Base-by-base conservation (phyloP, 2,888 invertebrate genomes). In the Rhamphomyia laevipes region DNA sequence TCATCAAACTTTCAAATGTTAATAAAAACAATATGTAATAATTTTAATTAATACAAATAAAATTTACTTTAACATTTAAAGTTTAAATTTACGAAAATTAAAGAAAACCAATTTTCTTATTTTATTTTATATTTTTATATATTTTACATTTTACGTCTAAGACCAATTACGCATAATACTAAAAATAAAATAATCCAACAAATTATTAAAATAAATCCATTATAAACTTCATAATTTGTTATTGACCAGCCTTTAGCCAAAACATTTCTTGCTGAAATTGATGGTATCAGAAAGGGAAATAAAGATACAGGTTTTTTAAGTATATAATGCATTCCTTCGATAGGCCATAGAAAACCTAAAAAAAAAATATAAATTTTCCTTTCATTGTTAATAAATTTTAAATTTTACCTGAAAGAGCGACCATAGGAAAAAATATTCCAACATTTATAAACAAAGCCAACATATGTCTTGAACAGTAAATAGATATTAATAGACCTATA, bases 391-490 rank as follows among this genome's bases (percentile, higher is more conserved):
- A 23, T 17, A 18, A n/a, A 13, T 7, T 3, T n/a, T 10, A 18
- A 18, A 42, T 72, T 80, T 73, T 67, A 90, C 92, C 92, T 65
- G 89, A 87, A 7, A 91, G 72, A 53, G 94, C 72, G 54, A 93
- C 80, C 75, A 90, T 83, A 0, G 93, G 92, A 63, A 92, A 93
- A 63, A 93, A 92, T 54, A 86, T 86, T 13, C 92, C 93, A 0
- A 91, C 81, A 1, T 90, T 80, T 12, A 86, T 76, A 64, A 89
- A 90, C 73, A 90, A 88, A 0, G 91, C 84, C 59, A 85, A 76
- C 0, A 82, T 82, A 58, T 90, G 88, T 30, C 84, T 82, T 18
- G 79, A 77, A 61, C 87, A 87, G 56, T 84, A 71, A 0, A 88
- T 80, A 0, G 92, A 90, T 45, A 92, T 82, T 37, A 89, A 75